A percentile compares a stretch with the other conserved stretches of the same genome.
These are phyloP conservation scores for Spodoptera litura DNA, from an alignment of 1,140 invertebrate genomes.

Conservation along the genomic window DNA sequence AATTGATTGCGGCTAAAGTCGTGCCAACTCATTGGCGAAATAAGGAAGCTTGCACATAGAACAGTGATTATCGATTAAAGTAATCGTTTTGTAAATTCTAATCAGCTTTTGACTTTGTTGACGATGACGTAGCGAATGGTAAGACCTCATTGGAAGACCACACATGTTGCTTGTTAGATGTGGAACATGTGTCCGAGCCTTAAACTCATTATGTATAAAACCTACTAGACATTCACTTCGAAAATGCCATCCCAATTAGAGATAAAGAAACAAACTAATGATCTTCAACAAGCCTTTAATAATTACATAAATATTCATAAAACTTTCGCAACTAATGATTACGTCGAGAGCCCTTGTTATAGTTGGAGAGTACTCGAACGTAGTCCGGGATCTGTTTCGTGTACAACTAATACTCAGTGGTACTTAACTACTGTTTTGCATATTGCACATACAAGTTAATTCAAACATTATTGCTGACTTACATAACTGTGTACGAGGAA, in stretches of 20 bases:
- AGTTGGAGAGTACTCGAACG: constrained; percentile 15
- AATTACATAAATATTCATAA: constrained; percentile 23
- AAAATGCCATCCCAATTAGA: constrained; percentile 22
- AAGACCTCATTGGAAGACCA: no score
- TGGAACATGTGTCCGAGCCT: no score
- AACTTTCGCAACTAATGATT: constrained; percentile 24
- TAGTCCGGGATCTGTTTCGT: constrained; percentile 25
- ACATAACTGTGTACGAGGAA: constrained; percentile 12
- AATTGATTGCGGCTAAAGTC: constrained; percentile 28
- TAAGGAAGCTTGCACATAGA: constrained; percentile 3
- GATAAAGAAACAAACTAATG: background rate
- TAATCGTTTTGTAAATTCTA: background rate
- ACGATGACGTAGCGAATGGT: no score
- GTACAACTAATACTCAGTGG: constrained; percentile 12
- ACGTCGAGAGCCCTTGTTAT: constrained; percentile 19
- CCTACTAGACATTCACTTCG: background rate
- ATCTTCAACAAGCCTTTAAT: constrained; percentile 8
- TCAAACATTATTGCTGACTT: constrained; percentile 8
- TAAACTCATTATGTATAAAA: no score
- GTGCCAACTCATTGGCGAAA: constrained; percentile 19
- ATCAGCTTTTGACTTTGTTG: no score
- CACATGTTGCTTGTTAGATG: no score
- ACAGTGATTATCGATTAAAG: background rate
- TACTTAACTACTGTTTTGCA: constrained; percentile 22
- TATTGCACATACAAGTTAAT: constrained; percentile 34